Percentiles rank a stretch among this genome's conserved stretches.
Conservation (phyloP, 1,140 invertebrate species). For the Bicyclus anynana region DNA sequence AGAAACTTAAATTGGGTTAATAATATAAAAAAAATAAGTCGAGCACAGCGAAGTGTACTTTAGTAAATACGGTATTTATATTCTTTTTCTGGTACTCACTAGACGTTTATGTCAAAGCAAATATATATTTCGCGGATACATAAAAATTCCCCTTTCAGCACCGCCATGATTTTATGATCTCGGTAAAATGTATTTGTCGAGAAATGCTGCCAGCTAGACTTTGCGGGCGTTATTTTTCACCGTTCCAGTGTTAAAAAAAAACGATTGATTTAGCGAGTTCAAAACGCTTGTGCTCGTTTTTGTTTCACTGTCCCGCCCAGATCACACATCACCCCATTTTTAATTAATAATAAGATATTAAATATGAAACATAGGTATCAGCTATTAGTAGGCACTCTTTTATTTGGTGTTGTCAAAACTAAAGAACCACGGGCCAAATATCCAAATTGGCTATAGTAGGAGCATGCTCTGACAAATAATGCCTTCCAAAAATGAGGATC, state of each 20-base stretch:
- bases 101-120: constrained; percentile 1
- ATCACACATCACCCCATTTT: too few relatives aligned
- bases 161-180: constrained; percentile 6
- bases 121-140: constrained; percentile 2
- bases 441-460: too few relatives aligned
- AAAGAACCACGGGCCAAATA: too few relatives aligned
- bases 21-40: neutral
- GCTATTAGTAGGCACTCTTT: too few relatives aligned
- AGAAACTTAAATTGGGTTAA: neutral
- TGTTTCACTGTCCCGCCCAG: too few relatives aligned
- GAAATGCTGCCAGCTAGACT: constrained; percentile 5
- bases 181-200: constrained; percentile 2
- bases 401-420: too few relatives aligned
- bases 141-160: constrained; percentile 6
- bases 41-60: too few relatives aligned
- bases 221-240: neutral
- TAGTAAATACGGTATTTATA: neutral
- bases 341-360: too few relatives aligned
- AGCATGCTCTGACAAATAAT: too few relatives aligned
- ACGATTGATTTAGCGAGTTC: neutral
- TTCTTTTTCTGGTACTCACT: neutral
- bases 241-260: neutral
- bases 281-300: too few relatives aligned
- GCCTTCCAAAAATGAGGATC: too few relatives aligned
- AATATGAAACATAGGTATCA: too few relatives aligned